Percentiles rank a stretch among this genome's conserved stretches.
phyloP scores from a whole-genome alignment of 2,888 invertebrate species.

The Oligia strigilis region DNA sequence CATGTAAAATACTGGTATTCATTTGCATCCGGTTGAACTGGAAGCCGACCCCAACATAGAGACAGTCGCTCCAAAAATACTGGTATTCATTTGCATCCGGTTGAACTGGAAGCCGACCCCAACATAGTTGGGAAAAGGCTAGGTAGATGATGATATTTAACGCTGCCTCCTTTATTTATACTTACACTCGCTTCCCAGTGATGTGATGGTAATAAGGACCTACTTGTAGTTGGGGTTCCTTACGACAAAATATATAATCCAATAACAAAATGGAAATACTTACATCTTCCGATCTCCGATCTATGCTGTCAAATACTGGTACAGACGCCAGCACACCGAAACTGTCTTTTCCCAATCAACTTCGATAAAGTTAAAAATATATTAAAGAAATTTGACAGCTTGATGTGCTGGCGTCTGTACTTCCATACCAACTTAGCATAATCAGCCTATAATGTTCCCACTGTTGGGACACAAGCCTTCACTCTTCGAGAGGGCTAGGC shows the following conservation, averaged over 20 bases:
- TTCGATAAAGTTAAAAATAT: no score
- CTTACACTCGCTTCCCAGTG: slow-evolving; percentile 9
- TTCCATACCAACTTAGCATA: neutral
- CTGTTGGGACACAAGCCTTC: neutral
- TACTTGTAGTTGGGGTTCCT: slow-evolving; percentile 6
- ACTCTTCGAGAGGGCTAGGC: neutral
- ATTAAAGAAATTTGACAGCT: no score
- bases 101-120: no score
- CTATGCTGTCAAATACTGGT: neutral
- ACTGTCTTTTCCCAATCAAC: no score
- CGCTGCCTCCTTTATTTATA: slow-evolving; percentile 33
- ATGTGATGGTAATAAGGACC: slow-evolving; percentile 15
- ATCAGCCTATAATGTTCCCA: neutral
- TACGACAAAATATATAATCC: neutral
- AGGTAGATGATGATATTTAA: neutral
- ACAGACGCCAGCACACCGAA: no score
- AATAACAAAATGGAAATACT: neutral
- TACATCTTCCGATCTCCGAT: neutral
- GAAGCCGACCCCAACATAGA: no score
- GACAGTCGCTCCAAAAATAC: no score
- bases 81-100: no score
- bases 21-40: no score
- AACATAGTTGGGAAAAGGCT: no score
- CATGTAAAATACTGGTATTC: no score
- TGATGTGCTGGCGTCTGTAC: no score